Percentiles rank a stretch among this genome's conserved stretches.
Conservation (phyloP, 2,113 vertebrate species). For the Caranx ignobilis region DNA sequence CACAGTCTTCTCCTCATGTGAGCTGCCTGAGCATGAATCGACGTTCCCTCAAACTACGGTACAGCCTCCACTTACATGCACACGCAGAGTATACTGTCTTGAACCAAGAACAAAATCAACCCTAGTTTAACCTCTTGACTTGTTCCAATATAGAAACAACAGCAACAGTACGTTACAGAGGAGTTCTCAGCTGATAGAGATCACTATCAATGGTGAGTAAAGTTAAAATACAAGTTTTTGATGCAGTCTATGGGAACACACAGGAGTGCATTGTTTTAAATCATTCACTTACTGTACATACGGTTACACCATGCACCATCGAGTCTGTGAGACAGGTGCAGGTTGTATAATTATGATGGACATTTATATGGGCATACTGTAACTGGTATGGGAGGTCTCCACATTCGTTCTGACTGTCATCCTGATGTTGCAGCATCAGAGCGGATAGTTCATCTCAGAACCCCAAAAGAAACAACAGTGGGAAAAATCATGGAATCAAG, state of each 20-base stretch:
- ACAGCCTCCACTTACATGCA: not conserved
- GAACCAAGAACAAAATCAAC: not conserved
- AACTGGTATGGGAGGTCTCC: not conserved
- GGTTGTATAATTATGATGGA: not conserved
- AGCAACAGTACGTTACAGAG: slow-evolving; percentile 56
- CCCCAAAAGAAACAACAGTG: slow-evolving; percentile 76
- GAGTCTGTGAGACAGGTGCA: not conserved
- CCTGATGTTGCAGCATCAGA: slow-evolving; percentile 73
- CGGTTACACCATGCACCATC: not conserved
- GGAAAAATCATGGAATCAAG: slow-evolving; percentile 72
- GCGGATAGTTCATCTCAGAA: slow-evolving; percentile 77
- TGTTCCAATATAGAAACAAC: slow-evolving; percentile 62
- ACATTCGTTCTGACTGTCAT: slow-evolving; percentile 9
- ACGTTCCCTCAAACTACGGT: slow-evolving; percentile 71
- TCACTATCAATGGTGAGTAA: slow-evolving; percentile 80
- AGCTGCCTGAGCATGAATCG: slow-evolving; percentile 59
- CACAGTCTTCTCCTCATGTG: slow-evolving; percentile 67
- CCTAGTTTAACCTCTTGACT: not conserved
- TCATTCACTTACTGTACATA: not conserved
- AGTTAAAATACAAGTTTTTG: not conserved
- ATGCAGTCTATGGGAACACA: not conserved
- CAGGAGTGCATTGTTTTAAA: not conserved
- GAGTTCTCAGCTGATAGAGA: slow-evolving; percentile 78
- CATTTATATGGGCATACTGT: not conserved
- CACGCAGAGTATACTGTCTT: not conserved